A percentile compares a stretch with the other conserved stretches of the same genome.
Evolutionary conservation across 2,888 invertebrate genomes (phyloP).

Genomic region (Resseliella maxima): DNA sequence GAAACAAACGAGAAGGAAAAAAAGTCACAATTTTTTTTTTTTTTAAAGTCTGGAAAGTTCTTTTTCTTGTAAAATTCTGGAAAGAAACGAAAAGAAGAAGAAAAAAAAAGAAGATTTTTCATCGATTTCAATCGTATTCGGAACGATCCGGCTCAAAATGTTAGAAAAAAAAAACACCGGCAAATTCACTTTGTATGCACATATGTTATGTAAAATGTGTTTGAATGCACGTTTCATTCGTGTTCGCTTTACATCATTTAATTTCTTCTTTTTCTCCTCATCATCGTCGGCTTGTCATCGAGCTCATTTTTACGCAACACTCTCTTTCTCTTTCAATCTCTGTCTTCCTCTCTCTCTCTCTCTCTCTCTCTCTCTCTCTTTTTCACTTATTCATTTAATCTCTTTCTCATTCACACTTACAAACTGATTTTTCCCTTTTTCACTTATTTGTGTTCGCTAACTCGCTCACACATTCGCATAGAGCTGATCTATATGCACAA

Average conservation of each 20-base stretch:
- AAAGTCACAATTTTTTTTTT: no score
- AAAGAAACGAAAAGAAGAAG: no score
- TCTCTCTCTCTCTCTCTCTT: not conserved
- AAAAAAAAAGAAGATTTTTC: no score
- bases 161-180: not conserved
- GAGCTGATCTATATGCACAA: not conserved
- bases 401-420: not conserved
- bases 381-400: not conserved
- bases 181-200: not conserved
- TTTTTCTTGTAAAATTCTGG: no score
- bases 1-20: no score
- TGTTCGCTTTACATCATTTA: not conserved
- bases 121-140: not conserved
- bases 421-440: not conserved
- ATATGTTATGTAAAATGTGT: constrained; percentile 35
- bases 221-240: constrained; percentile 9
- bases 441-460: no score
- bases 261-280: not conserved
- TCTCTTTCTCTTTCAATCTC: not conserved
- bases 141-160: not conserved
- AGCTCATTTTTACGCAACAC: constrained; percentile 7
- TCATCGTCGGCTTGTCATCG: not conserved
- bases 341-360: not conserved
- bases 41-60: no score
- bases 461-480: not conserved